Conservation (phyloP, 2,888 invertebrate genomes). For the Conistra vaccinii region DNA sequence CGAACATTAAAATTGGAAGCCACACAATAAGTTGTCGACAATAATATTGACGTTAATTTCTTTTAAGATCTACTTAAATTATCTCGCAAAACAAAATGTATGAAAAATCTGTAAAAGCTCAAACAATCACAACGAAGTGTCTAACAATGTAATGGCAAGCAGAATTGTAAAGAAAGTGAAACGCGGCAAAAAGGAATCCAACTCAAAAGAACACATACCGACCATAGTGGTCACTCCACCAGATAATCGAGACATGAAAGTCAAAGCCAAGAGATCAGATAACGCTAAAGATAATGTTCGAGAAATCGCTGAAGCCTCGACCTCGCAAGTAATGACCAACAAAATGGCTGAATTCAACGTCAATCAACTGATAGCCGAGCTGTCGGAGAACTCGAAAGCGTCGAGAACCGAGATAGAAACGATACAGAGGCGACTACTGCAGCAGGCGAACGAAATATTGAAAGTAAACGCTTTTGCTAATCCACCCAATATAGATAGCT, state of each 20-base stretch:
- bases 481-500: slow-evolving; percentile 81
- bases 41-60: slow-evolving; percentile 42
- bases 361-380: slow-evolving; percentile 85
- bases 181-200: slow-evolving; percentile 90
- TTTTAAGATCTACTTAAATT: slow-evolving; percentile 52
- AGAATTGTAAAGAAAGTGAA: slow-evolving; percentile 94
- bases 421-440: slow-evolving; percentile 85
- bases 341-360: slow-evolving; percentile 85
- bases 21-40: slow-evolving; percentile 69
- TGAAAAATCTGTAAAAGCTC: slow-evolving; percentile 65
- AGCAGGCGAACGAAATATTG: slow-evolving; percentile 88
- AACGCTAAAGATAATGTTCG: slow-evolving; percentile 69
- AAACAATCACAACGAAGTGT: slow-evolving; percentile 79
- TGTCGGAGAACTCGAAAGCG: slow-evolving; percentile 86
- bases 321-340: slow-evolving; percentile 66
- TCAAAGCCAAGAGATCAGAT: slow-evolving; percentile 76
- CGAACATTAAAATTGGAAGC: slow-evolving; percentile 67
- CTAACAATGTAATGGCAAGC: slow-evolving; percentile 92
- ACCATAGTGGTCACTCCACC: slow-evolving; percentile 84
- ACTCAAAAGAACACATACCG: slow-evolving; percentile 76
- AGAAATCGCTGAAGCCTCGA: slow-evolving; percentile 66
- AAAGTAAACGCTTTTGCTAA: slow-evolving; percentile 87
- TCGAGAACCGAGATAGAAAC: slow-evolving; percentile 86
- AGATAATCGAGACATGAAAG: slow-evolving; percentile 82
- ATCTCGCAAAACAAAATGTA: slow-evolving; percentile 65